A percentile compares a stretch with the other conserved stretches of the same genome.
Conservation (phyloP, 2,797 vertebrate genomes). For the Serranus cabrilla region DNA sequence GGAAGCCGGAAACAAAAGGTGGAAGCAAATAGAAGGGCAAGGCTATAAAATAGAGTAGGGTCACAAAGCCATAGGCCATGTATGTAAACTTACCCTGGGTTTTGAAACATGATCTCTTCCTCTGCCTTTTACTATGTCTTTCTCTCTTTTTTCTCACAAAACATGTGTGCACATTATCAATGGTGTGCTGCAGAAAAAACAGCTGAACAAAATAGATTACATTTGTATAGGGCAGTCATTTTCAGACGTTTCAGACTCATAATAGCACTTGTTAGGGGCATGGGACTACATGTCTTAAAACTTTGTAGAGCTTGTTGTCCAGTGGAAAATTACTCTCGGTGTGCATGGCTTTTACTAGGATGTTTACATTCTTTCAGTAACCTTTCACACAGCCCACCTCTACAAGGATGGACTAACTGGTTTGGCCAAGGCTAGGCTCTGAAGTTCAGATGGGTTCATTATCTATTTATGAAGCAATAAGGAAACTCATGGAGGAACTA, state of each 20-base stretch:
- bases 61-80: constrained; percentile 49
- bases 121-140: constrained; percentile 4
- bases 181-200: background rate
- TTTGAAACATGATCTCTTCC: constrained; percentile 60
- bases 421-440: constrained; percentile 21
- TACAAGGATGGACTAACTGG: constrained; percentile 16
- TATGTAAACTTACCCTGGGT: constrained; percentile 53
- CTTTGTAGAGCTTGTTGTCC: background rate
- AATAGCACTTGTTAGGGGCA: background rate
- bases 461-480: background rate
- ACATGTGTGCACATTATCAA: background rate
- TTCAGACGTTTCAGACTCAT: background rate
- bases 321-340: constrained; percentile 49
- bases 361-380: constrained; percentile 71
- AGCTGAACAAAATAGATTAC: background rate
- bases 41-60: constrained; percentile 52
- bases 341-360: constrained; percentile 17
- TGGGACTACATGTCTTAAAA: background rate
- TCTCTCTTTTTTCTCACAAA: constrained; percentile 3
- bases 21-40: constrained; percentile 46
- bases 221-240: background rate
- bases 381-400: constrained; percentile 50
- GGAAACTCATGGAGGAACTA: background rate
- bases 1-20: constrained; percentile 60
- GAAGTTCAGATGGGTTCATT: constrained; percentile 1